phyloP scores from a whole-genome alignment of 1,140 invertebrate genomes.

The Lucilia cuprina region DNA sequence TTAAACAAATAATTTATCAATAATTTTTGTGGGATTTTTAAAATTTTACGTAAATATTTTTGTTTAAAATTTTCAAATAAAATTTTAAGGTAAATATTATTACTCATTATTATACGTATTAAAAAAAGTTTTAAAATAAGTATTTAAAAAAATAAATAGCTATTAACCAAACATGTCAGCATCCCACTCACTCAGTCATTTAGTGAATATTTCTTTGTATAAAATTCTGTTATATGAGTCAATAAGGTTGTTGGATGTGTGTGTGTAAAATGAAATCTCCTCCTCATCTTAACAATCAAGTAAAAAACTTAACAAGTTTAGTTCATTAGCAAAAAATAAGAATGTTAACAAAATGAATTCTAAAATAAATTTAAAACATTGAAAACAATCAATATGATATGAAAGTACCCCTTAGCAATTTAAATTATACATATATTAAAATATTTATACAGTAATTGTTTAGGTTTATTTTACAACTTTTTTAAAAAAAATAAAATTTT shows the following conservation, averaged over 20 bases:
- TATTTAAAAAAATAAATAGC: not conserved
- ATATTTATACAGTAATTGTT: not conserved
- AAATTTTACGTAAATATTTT: not conserved
- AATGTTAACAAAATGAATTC: not conserved
- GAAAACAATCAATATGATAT: not conserved
- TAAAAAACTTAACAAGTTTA: slow-evolving; percentile 5
- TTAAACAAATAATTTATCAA: not conserved
- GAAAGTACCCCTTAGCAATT: not conserved
- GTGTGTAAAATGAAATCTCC: not conserved
- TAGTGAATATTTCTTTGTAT: not conserved
- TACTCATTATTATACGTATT: not conserved
- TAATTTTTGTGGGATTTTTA: not conserved
- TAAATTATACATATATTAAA: not conserved
- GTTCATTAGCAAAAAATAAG: not conserved
- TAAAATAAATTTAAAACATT: not conserved
- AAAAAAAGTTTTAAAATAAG: not conserved
- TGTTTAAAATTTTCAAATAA: not conserved
- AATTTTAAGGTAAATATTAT: not conserved
- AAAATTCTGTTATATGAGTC: not conserved
- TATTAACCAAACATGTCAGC: not conserved
- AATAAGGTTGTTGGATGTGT: not conserved
- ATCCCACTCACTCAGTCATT: not conserved
- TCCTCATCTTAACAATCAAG: not conserved
- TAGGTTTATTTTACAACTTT: too few species aligned
- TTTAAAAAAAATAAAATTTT: too few species aligned